Conservation (phyloP, 2,888 invertebrate genomes). For the Agonopterix subpropinquella region DNA sequence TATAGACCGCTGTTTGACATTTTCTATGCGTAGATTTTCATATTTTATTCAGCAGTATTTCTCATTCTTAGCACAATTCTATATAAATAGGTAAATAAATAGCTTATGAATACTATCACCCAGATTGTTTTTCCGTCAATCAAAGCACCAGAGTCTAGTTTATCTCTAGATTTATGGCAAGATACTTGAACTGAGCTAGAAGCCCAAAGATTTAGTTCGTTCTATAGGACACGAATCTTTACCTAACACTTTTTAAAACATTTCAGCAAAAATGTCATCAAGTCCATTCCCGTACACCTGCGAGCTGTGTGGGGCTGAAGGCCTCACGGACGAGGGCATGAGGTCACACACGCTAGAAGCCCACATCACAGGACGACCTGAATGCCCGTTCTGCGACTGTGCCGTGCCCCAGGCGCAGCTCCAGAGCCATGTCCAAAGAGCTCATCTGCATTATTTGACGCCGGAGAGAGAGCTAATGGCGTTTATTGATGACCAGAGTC, state of each 20-base stretch:
- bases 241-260: not conserved
- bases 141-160: too few species aligned
- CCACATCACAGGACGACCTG: conserved; percentile 85
- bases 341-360: conserved; percentile 85
- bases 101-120: too few species aligned
- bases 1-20: not conserved
- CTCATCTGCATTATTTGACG: conserved; percentile 88
- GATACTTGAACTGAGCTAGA: too few species aligned
- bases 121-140: too few species aligned
- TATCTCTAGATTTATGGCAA: too few species aligned
- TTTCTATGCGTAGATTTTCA: too few species aligned
- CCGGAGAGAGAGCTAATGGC: conserved; percentile 86
- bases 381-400: conserved; percentile 89
- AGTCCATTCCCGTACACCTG: conserved; percentile 78
- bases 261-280: conserved; percentile 40
- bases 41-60: too few species aligned
- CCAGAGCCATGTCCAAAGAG: conserved; percentile 86
- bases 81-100: too few species aligned
- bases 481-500: conserved; percentile 84
- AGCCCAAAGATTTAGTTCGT: too few species aligned
- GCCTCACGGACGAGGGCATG: conserved; percentile 86
- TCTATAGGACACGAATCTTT: too few species aligned
- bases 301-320: conserved; percentile 91
- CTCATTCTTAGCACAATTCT: too few species aligned
- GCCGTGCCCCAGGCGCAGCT: conserved; percentile 84